Conservation (phyloP, 2,888 invertebrate species). For the Drosophila anceps region DNA sequence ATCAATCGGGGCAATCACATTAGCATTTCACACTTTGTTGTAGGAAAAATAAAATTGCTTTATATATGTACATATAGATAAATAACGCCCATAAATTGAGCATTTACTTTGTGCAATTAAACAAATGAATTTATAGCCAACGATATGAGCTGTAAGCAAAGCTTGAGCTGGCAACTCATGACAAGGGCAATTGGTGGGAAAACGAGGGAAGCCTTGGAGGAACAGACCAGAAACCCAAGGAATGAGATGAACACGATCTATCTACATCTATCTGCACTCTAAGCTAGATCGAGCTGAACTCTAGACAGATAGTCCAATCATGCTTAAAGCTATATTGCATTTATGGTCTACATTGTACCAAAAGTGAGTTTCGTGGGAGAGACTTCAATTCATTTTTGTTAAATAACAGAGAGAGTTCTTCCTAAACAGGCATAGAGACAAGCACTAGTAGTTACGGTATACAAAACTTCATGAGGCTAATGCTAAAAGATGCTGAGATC, state of each 20-base stretch:
- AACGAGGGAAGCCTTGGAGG: not conserved
- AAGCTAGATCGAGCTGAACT: not conserved
- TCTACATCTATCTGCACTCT: not conserved
- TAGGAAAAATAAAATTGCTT: not conserved
- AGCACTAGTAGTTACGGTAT: not conserved
- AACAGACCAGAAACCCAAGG: not conserved
- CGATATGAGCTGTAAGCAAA: not conserved
- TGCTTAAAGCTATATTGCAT: no score
- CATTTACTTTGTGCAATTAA: conserved; percentile 21
- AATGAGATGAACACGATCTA: not conserved
- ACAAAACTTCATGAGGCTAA: not conserved
- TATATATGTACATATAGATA: not conserved
- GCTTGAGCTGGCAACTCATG: not conserved
- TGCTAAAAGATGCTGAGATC: not conserved
- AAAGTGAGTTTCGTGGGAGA: no score
- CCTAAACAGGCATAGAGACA: not conserved
- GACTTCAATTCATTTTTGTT: no score
- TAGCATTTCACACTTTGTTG: conserved; percentile 28
- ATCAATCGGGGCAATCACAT: conserved; percentile 59
- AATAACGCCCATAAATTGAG: conserved; percentile 35
- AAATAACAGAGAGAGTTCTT: not conserved
- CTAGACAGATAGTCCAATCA: not conserved
- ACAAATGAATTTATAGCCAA: conserved; percentile 18
- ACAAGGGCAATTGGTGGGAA: not conserved
- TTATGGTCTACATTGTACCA: no score